phyloP scores from a whole-genome alignment of 2,888 invertebrate species.

The Megamerina dolium region DNA sequence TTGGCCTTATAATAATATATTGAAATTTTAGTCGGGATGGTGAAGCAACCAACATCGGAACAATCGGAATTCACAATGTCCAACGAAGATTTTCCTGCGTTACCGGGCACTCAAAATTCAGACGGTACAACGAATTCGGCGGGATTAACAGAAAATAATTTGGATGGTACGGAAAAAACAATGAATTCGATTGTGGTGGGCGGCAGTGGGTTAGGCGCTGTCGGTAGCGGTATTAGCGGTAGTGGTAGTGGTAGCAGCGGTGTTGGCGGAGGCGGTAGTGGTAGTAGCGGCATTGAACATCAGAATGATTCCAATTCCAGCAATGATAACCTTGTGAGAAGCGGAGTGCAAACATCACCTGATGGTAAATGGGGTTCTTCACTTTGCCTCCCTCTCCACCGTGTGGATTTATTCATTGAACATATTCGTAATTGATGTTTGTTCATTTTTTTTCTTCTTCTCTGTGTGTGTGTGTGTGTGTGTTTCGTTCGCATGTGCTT shows the following conservation, averaged over 20 bases:
- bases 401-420: too few species aligned
- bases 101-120: slow-evolving; percentile 84
- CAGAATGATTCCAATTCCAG: slow-evolving; percentile 49
- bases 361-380: slow-evolving; percentile 60
- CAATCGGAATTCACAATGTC: slow-evolving; percentile 96
- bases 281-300: slow-evolving; percentile 42
- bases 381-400: too few species aligned
- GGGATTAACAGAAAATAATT: slow-evolving; percentile 43
- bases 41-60: slow-evolving; percentile 88
- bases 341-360: slow-evolving; percentile 91
- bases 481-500: slow-evolving; percentile 13
- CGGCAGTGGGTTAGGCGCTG: slow-evolving; percentile 33
- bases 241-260: slow-evolving; percentile 21
- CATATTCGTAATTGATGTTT: too few species aligned
- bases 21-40: slow-evolving; percentile 77
- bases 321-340: slow-evolving; percentile 56
- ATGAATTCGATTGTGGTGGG: slow-evolving; percentile 47
- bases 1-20: too few species aligned
- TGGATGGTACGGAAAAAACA: slow-evolving; percentile 48
- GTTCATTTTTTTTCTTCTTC: too few species aligned
- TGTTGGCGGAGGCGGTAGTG: slow-evolving; percentile 28
- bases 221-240: slow-evolving; percentile 26
- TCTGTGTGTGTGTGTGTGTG: too few species aligned
- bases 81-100: slow-evolving; percentile 97
- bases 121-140: slow-evolving; percentile 53